Percentiles rank a stretch among this genome's conserved stretches.
Conservation (phyloP, 1,140 invertebrate genomes). For the Ooceraea biroi region DNA sequence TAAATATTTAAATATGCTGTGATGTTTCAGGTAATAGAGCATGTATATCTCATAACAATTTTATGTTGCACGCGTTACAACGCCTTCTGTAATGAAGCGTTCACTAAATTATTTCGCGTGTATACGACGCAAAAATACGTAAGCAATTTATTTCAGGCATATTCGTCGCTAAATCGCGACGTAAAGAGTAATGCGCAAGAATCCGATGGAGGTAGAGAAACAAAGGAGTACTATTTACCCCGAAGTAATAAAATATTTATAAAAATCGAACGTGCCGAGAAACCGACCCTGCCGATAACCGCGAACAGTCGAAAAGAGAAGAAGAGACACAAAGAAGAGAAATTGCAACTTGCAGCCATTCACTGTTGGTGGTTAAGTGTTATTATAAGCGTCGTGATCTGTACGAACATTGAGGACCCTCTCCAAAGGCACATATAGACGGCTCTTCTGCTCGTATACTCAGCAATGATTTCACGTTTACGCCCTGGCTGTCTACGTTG, state of each 20-base stretch:
- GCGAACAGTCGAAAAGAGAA: conserved; percentile 48
- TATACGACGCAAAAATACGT: neutral
- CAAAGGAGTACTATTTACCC: conserved; percentile 11
- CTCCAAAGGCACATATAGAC: conserved; percentile 65
- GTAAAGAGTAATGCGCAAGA: no score
- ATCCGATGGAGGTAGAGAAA: neutral
- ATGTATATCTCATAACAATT: conserved; percentile 27
- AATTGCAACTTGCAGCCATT: conserved; percentile 73
- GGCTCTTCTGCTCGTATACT: conserved; percentile 70
- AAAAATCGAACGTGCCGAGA: conserved; percentile 28
- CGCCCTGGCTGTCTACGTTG: conserved; percentile 69
- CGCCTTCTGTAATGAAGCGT: neutral
- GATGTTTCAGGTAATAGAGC: conserved; percentile 23
- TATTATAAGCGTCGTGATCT: conserved; percentile 76
- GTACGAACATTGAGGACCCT: conserved; percentile 65
- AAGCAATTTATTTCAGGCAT: conserved; percentile 4
- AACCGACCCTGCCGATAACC: conserved; percentile 47
- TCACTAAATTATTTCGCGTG: conserved; percentile 6
- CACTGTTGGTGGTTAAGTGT: conserved; percentile 74
- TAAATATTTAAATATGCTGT: conserved; percentile 70
- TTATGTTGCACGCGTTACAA: conserved; percentile 9
- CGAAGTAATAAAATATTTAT: conserved; percentile 37
- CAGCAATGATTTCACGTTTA: conserved; percentile 77
- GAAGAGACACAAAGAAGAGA: conserved; percentile 72
- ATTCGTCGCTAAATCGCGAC: neutral